Percentiles rank a stretch among this genome's conserved stretches.
These are phyloP conservation scores for Anguilla rostrata DNA, from an alignment of 2,113 vertebrate species.

Conservation along the genomic window DNA sequence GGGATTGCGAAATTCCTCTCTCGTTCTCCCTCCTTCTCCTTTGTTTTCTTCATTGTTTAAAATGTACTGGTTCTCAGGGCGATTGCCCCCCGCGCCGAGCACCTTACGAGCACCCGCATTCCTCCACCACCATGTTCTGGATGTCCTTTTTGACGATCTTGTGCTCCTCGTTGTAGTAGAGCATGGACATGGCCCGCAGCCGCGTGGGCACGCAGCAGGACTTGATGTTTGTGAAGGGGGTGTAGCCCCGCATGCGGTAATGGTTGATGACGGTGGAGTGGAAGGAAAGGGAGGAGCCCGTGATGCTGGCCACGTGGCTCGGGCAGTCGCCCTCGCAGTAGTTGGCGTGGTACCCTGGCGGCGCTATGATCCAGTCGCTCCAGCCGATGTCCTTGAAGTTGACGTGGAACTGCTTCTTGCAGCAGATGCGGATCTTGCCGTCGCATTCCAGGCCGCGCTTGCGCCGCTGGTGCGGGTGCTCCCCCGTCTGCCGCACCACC, in stretches of 20 bases:
- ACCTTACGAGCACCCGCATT: constrained; percentile 92
- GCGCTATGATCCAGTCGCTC: constrained; percentile 99
- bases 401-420: constrained; percentile 94
- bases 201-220: constrained; percentile 96
- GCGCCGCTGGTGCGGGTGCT: constrained; percentile 74
- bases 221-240: constrained; percentile 90
- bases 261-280: constrained; percentile 97
- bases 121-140: constrained; percentile 98
- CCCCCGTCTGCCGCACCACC: constrained; percentile 80
- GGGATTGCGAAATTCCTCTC: constrained; percentile 30
- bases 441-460: constrained; percentile 95
- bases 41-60: constrained; percentile 21
- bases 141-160: constrained; percentile 99
- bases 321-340: constrained; percentile 98
- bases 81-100: background rate
- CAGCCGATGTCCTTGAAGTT: constrained; percentile 98
- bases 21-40: constrained; percentile 28
- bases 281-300: constrained; percentile 89
- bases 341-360: constrained; percentile 92
- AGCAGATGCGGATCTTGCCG: constrained; percentile 92
- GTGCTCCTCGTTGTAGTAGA: constrained; percentile 95
- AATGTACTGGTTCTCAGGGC: background rate
- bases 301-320: constrained; percentile 88
- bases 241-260: constrained; percentile 92
- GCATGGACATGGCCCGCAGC: constrained; percentile 98